These are phyloP conservation scores for Geotrypetes seraphini DNA, from an alignment of 2,797 vertebrate genomes.

Conservation along the genomic window DNA sequence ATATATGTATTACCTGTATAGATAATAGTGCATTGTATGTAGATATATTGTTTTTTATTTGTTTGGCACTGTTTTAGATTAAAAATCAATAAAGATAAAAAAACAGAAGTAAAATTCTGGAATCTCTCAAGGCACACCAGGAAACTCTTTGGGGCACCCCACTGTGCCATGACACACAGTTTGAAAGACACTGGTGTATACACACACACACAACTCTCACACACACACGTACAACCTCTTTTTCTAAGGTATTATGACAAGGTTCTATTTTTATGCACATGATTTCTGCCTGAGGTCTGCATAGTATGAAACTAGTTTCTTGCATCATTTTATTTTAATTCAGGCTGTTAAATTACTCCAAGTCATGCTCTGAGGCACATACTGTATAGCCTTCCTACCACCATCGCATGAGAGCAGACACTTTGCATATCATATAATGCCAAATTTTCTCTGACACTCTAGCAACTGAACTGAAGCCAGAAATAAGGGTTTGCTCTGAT, in stretches of 20 bases:
- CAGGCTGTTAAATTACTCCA: conserved; percentile 61
- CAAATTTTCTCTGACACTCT: conserved; percentile 44
- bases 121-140: too few relatives aligned
- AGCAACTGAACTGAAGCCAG: conserved; percentile 38
- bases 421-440: conserved; percentile 52
- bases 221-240: too few relatives aligned
- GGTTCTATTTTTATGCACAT: conserved; percentile 45
- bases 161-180: too few relatives aligned
- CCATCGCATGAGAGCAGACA: conserved; percentile 47
- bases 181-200: too few relatives aligned
- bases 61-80: too few relatives aligned
- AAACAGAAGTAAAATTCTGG: too few relatives aligned
- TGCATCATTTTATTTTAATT: conserved; percentile 55
- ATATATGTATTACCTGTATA: too few relatives aligned
- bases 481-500: conserved; percentile 27
- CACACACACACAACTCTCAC: too few relatives aligned
- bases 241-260: conserved; percentile 30
- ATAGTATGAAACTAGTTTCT: conserved; percentile 52
- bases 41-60: too few relatives aligned
- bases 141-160: too few relatives aligned
- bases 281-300: conserved; percentile 36
- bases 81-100: too few relatives aligned
- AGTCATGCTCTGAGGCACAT: conserved; percentile 55
- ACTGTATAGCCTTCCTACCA: conserved; percentile 43
- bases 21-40: too few relatives aligned